A percentile compares a stretch with the other conserved stretches of the same genome.
These are phyloP conservation scores for Limenitis camilla DNA, from an alignment of 2,888 invertebrate species.

Conservation along the genomic window DNA sequence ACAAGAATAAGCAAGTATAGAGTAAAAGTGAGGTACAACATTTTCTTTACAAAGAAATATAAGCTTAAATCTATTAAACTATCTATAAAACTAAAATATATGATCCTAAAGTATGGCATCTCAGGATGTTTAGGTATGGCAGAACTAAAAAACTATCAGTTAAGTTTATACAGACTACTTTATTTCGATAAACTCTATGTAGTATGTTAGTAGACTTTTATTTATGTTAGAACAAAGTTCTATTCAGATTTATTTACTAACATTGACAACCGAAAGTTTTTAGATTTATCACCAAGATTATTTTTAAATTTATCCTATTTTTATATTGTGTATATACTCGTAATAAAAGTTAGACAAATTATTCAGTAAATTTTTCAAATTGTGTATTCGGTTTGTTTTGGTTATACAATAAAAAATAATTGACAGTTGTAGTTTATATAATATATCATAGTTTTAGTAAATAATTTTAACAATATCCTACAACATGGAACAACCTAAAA, in stretches of 20 bases:
- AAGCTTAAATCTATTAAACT: constrained; percentile 44
- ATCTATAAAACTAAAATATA: constrained; percentile 38
- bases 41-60: constrained; percentile 35
- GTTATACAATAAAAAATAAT: no score
- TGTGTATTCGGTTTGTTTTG: no score
- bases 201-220: background rate
- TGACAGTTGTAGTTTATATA: no score
- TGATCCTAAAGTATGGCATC: constrained; percentile 60
- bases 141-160: constrained; percentile 34
- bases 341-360: no score
- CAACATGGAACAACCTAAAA: background rate
- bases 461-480: background rate
- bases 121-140: constrained; percentile 59
- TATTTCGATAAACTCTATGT: background rate
- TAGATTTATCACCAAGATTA: no score
- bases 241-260: background rate
- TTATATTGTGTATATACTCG: no score
- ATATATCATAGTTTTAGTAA: no score
- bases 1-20: constrained; percentile 40
- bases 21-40: constrained; percentile 51
- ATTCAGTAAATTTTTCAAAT: no score
- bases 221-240: background rate
- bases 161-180: constrained; percentile 7
- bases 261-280: background rate
- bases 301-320: no score